Conservation (phyloP, 2,888 invertebrate species). For the Hyles lineata region DNA sequence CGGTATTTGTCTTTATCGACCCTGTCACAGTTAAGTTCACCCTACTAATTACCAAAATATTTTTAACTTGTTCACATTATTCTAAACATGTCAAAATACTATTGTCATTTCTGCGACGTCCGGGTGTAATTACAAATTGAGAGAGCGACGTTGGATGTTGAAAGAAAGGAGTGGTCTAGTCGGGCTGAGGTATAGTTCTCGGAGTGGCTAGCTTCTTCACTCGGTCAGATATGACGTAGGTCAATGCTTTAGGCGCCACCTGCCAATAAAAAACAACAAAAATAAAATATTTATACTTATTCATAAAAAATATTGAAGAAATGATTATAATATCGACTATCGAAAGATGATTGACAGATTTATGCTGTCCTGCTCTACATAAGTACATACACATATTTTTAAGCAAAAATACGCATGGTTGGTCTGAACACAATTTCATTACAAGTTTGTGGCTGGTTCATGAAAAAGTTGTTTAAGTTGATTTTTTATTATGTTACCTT, state of each 20-base stretch:
- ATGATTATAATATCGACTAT: too few species aligned
- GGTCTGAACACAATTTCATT: too few species aligned
- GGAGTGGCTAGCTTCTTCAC: slow-evolving; percentile 69
- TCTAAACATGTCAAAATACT: not conserved
- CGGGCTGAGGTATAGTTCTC: slow-evolving; percentile 54
- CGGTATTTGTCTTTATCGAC: not conserved
- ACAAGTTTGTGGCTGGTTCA: too few species aligned
- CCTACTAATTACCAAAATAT: not conserved
- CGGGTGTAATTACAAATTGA: not conserved
- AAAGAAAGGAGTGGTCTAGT: not conserved
- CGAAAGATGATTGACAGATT: too few species aligned
- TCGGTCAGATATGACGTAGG: slow-evolving; percentile 71
- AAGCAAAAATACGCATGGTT: too few species aligned
- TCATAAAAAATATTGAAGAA: not conserved
- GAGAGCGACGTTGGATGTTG: not conserved
- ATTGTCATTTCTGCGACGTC: not conserved
- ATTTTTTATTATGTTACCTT: slow-evolving; percentile 56
- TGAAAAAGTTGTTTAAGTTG: not conserved
- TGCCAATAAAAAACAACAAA: slow-evolving; percentile 43
- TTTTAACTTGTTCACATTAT: not conserved
- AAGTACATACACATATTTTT: too few species aligned
- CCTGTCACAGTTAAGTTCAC: not conserved
- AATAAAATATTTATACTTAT: not conserved
- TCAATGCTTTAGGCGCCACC: slow-evolving; percentile 71
- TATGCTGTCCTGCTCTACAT: too few species aligned